Conservation (phyloP, 2,888 invertebrate species). For the Sinhomidia bicolor region DNA sequence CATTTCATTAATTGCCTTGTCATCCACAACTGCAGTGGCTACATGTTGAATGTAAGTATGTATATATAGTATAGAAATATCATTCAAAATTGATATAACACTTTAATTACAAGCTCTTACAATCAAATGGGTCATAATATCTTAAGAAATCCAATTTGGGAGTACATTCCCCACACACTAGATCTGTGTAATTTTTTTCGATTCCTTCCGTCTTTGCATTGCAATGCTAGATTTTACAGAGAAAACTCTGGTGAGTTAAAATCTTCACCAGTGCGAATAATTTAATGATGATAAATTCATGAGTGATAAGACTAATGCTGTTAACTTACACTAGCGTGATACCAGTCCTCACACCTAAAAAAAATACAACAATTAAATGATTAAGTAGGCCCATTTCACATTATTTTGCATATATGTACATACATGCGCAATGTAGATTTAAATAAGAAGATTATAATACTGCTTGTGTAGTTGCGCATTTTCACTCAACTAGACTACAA, state of each 20-base stretch:
- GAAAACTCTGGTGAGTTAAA: background rate
- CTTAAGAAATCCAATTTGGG: slow-evolving; percentile 52
- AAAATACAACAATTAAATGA: too few relatives aligned
- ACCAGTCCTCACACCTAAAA: slow-evolving; percentile 95
- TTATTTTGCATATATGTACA: background rate
- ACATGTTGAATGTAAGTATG: too few relatives aligned
- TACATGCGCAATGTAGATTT: too few relatives aligned
- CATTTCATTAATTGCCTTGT: slow-evolving; percentile 43
- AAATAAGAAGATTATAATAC: too few relatives aligned
- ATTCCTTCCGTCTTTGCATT: slow-evolving; percentile 50
- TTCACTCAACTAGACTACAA: too few relatives aligned
- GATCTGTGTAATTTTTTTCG: slow-evolving; percentile 57
- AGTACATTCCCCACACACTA: slow-evolving; percentile 46
- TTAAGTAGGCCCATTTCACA: too few relatives aligned
- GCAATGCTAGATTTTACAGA: slow-evolving; percentile 35
- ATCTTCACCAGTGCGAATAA: background rate
- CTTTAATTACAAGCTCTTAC: too few relatives aligned
- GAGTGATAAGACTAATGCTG: background rate
- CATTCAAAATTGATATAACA: background rate
- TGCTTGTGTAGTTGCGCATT: too few relatives aligned
- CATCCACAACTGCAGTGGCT: slow-evolving; percentile 36
- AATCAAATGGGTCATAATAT: slow-evolving; percentile 56
- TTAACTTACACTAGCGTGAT: slow-evolving; percentile 87
- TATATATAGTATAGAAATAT: too few relatives aligned
- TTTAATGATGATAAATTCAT: background rate